These are phyloP conservation scores for Coremacera marginata DNA, from an alignment of 2,888 invertebrate species.

Conservation along the genomic window DNA sequence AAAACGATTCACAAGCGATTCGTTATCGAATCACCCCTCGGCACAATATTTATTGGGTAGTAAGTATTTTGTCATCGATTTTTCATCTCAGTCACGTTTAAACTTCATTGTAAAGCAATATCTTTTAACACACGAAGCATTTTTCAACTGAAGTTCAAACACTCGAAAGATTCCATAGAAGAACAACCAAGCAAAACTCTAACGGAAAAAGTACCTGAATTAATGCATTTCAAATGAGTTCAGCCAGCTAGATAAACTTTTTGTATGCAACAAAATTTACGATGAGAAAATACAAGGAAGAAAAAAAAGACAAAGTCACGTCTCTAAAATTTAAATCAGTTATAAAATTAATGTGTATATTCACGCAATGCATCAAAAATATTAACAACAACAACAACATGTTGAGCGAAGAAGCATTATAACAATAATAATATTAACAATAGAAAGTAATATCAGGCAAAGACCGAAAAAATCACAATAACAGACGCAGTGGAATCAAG, in stretches of 20 bases:
- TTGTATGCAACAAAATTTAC: too few relatives aligned
- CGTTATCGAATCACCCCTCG: too few relatives aligned
- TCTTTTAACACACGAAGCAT: too few relatives aligned
- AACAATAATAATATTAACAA: constrained; percentile 7
- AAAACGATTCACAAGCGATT: too few relatives aligned
- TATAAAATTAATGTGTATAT: constrained; percentile 19
- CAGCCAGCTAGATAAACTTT: background rate
- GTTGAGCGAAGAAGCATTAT: background rate
- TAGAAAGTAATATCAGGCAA: constrained; percentile 17
- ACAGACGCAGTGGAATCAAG: background rate
- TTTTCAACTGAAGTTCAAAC: too few relatives aligned
- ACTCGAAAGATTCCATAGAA: too few relatives aligned
- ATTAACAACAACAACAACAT: constrained; percentile 3
- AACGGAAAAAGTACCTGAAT: background rate
- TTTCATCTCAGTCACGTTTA: too few relatives aligned
- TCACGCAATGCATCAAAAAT: constrained; percentile 27
- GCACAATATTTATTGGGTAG: too few relatives aligned
- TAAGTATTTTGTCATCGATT: too few relatives aligned
- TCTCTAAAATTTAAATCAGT: constrained; percentile 17
- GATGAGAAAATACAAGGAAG: too few relatives aligned
- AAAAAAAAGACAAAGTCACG: constrained; percentile 20
- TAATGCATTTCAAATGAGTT: background rate
- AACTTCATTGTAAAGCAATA: too few relatives aligned
- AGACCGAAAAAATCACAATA: background rate
- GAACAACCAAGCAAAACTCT: too few relatives aligned